Base-by-base conservation (phyloP, 2,797 vertebrate species). In the Squalus acanthias region DNA sequence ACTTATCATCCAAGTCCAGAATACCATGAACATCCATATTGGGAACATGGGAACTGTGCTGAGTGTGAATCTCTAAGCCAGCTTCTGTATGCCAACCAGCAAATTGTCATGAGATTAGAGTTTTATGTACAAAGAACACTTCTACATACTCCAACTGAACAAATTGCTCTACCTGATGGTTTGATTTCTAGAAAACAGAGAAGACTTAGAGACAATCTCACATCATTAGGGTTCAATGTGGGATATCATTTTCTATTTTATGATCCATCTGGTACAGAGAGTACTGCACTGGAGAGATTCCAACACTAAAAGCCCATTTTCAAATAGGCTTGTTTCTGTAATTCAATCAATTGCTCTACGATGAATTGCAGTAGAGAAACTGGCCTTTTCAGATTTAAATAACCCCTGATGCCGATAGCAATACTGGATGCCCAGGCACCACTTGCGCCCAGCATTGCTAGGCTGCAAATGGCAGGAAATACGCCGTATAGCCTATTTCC, bases 1-100 rank as follows among this genome's bases (percentile, higher is more conserved):
- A 20, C 5, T 15, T 92, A 92, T n/a, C 29, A 92, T 60, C 89
- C 89, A 92, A 63, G 0, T 17, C 57, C 89, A n/a, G 60, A 92
- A 33, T 15, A 63, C 5, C 33, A 39, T 33, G 15, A 65, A 0
- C 57, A 92, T 63, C 89, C 89, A 65, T n/a, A n/a, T 33, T 92
- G 89, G 89, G 33, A 60, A 60, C 60, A 92, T 65, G 89, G 89
- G 26, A 92, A 92, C 53, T 92, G 89, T 92, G 89, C 89, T n/a
- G 89, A 92, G 26, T 60, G 89, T 65, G 89, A 92, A 92, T 92
- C 89, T 1, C 57, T 92, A 33, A 92, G 89, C 17, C 26, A 92
- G 13, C 89, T 92, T 92, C 89, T 92, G 63, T 29, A 20, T 7
- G 57, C 10, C 12, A 8, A 92, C 7, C 82, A 46, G 39, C 20